Percentiles rank a stretch among this genome's conserved stretches.
Evolutionary conservation across 2,113 vertebrate genomes (phyloP).

Genomic region (Holacanthus passer): DNA sequence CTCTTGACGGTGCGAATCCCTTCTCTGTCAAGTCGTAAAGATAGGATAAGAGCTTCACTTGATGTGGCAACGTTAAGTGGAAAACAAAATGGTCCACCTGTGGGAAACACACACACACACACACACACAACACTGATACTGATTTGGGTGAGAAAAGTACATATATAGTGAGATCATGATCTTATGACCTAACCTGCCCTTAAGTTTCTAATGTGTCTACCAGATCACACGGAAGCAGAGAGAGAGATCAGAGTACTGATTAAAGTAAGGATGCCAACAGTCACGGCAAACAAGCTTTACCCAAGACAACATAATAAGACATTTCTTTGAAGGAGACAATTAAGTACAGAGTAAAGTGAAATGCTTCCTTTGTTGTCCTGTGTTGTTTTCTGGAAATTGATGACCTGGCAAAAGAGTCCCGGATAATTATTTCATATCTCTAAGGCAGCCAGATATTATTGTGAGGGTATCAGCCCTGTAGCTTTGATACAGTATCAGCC

Average conservation of each 20-base stretch:
- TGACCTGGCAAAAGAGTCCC: slow-evolving; percentile 36
- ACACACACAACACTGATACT: neutral
- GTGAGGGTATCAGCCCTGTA: slow-evolving; percentile 42
- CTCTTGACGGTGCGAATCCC: neutral
- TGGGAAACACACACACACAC: neutral
- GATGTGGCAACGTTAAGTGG: neutral
- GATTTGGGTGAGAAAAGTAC: neutral
- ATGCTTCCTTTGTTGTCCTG: slow-evolving; percentile 18
- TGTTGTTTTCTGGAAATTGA: slow-evolving; percentile 44
- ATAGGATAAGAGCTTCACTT: neutral
- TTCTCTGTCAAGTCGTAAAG: neutral
- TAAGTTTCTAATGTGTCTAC: neutral
- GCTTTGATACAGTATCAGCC: slow-evolving; percentile 55
- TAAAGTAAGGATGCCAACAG: slow-evolving; percentile 1
- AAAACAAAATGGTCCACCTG: neutral
- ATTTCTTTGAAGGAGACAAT: slow-evolving; percentile 20
- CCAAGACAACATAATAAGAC: slow-evolving; percentile 12
- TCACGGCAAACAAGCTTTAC: neutral
- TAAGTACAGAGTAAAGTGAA: slow-evolving; percentile 9
- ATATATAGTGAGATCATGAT: neutral
- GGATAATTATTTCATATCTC: slow-evolving; percentile 49
- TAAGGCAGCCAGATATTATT: slow-evolving; percentile 36
- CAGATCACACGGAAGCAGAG: neutral
- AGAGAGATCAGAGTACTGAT: slow-evolving; percentile 1
- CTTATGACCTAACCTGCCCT: neutral